These are phyloP conservation scores for Cryptoblepharus egeriae DNA, from an alignment of 2,797 vertebrate species.

Conservation along the genomic window DNA sequence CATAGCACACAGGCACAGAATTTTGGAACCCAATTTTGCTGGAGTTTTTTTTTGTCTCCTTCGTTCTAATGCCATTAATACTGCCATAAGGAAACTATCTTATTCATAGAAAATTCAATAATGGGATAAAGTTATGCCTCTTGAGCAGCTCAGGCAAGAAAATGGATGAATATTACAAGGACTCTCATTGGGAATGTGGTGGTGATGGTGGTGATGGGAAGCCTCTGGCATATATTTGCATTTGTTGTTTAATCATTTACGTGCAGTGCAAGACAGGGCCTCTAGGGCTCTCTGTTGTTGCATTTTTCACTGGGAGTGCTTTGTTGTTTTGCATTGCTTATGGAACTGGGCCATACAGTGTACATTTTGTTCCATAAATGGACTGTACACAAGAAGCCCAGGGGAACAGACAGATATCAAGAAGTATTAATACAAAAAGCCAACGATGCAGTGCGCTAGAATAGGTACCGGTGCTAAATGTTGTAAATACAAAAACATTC, in stretches of 20 bases:
- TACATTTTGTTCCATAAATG: conserved; percentile 9
- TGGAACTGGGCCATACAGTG: not conserved
- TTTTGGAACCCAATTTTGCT: not conserved
- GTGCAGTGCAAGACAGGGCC: conserved; percentile 36
- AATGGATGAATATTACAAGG: conserved; percentile 12
- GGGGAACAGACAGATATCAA: conserved; percentile 28
- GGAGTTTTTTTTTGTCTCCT: not conserved
- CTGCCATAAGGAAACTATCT: conserved; percentile 25
- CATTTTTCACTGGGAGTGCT: conserved; percentile 47
- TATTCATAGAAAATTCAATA: conserved; percentile 1
- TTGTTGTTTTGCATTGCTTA: conserved; percentile 27
- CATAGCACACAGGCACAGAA: not conserved
- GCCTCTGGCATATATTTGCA: not conserved
- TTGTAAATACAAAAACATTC: conserved; percentile 45
- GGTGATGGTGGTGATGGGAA: not conserved
- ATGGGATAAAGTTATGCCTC: conserved; percentile 15
- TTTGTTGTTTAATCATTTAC: not conserved
- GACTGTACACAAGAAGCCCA: not conserved
- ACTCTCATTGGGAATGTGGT: not conserved
- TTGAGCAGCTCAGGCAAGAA: conserved; percentile 6
- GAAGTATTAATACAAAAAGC: conserved; percentile 35
- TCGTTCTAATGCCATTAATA: not conserved
- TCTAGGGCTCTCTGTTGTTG: conserved; percentile 62
- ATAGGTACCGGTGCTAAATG: conserved; percentile 33
- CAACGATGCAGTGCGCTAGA: conserved; percentile 19